phyloP scores from a whole-genome alignment of 2,113 vertebrate species.

The Athene cunicularia region DNA sequence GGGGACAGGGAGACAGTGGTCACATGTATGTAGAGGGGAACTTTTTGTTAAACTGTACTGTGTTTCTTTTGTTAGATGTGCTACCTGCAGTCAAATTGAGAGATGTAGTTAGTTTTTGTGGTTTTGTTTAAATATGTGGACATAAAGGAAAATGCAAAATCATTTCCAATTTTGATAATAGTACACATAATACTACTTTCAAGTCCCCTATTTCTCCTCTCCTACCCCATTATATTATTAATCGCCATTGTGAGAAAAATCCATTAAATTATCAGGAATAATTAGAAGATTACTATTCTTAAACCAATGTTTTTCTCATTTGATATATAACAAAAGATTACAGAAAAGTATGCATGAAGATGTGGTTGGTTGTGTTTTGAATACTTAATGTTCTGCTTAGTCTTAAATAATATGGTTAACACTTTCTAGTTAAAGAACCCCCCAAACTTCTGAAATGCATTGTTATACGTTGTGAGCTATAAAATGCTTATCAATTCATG shows the following conservation, averaged over 20 bases:
- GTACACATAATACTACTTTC: not conserved
- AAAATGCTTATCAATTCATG: not conserved
- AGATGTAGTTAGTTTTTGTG: not conserved
- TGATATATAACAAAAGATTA: not conserved
- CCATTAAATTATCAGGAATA: not conserved
- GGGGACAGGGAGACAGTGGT: rapidly evolving
- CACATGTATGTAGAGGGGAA: not conserved
- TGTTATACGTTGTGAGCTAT: not conserved
- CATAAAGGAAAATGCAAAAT: not conserved
- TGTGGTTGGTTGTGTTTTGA: not conserved
- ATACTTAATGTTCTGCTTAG: not conserved
- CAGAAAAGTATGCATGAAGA: not conserved
- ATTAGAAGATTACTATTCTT: not conserved
- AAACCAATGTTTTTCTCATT: not conserved
- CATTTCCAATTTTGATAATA: not conserved
- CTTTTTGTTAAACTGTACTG: not conserved
- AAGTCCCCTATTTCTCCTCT: not conserved
- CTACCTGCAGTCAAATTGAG: not conserved
- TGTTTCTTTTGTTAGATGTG: not conserved
- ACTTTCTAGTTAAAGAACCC: not conserved
- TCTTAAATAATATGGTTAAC: not conserved
- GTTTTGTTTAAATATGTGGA: not conserved
- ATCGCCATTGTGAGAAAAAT: not conserved
- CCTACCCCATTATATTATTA: not conserved
- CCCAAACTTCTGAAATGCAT: not conserved